These are phyloP conservation scores for Xestoiulus laeticollis DNA, from an alignment of 2,888 invertebrate genomes.

Conservation along the genomic window DNA sequence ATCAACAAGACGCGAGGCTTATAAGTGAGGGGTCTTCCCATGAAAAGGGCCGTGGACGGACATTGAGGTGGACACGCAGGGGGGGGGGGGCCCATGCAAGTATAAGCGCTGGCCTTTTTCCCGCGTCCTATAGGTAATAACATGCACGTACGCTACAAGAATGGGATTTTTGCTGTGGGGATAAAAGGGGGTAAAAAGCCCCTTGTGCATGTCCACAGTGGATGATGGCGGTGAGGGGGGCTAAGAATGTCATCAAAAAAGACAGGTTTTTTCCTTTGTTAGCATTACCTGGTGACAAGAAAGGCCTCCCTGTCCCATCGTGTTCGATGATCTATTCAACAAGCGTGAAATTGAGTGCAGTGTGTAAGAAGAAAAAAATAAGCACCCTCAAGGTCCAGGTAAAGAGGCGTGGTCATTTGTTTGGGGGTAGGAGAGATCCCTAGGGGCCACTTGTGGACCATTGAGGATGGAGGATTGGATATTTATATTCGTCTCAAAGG, in stretches of 20 bases:
- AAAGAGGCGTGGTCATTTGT: not conserved
- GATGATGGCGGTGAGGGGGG: slow-evolving; percentile 6
- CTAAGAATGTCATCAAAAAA: not conserved
- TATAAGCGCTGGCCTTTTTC: not conserved
- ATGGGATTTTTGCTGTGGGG: not conserved
- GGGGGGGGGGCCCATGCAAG: not conserved
- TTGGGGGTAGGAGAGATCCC: not conserved
- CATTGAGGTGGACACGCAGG: not conserved
- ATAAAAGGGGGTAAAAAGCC: not conserved
- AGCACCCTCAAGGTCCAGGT: not conserved
- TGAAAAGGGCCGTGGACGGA: not conserved
- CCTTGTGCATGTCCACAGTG: not conserved
- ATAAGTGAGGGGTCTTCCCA: not conserved
- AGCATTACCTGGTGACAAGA: slow-evolving; percentile 43
- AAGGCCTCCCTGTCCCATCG: slow-evolving; percentile 13
- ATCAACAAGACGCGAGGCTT: slow-evolving; percentile 14
- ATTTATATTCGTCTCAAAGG: too few relatives aligned
- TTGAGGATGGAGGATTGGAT: too few relatives aligned
- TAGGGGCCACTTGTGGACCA: not conserved
- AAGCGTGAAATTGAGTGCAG: slow-evolving; percentile 51
- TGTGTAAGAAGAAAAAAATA: not conserved
- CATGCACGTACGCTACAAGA: too few relatives aligned
- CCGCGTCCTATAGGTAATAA: too few relatives aligned
- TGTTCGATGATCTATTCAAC: slow-evolving; percentile 44
- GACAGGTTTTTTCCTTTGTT: slow-evolving; percentile 1